phyloP scores from a whole-genome alignment of 2,113 vertebrate species.

The Alces alces region DNA sequence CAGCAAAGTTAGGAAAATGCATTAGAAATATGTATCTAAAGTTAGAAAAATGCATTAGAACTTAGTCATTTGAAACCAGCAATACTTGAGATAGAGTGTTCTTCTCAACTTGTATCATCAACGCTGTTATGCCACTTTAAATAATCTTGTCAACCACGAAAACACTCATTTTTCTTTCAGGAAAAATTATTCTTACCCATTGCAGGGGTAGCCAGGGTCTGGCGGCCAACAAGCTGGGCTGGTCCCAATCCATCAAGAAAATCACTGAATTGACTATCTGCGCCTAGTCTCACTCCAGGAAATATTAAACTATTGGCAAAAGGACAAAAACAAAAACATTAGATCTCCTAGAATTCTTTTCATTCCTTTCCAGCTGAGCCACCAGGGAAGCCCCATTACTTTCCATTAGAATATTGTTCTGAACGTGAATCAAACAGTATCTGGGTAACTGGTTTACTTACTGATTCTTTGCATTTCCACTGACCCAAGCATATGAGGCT shows the following conservation, averaged over 20 bases:
- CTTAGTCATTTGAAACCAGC: not conserved
- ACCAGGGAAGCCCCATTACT: not conserved
- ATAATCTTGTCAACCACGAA: not conserved
- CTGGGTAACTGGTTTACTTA: not conserved
- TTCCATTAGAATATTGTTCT: not conserved
- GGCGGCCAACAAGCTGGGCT: constrained; percentile 95
- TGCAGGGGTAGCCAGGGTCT: constrained; percentile 96
- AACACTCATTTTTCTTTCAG: not conserved
- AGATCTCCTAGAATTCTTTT: not conserved
- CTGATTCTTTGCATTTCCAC: not conserved
- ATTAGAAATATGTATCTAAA: not conserved
- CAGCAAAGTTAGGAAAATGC: not conserved
- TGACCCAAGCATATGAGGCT: not conserved
- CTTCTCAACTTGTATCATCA: not conserved
- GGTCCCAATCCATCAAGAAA: constrained; percentile 97
- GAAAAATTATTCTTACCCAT: constrained; percentile 87
- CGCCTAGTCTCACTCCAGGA: constrained; percentile 93
- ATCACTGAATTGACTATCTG: constrained; percentile 97
- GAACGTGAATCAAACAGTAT: not conserved
- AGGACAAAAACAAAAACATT: constrained; percentile 2
- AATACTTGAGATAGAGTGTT: not conserved
- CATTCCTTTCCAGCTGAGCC: not conserved
- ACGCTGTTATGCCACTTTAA: not conserved
- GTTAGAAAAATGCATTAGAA: not conserved
- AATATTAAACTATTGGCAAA: constrained; percentile 90